Evolutionary conservation across 2,113 vertebrate genomes (phyloP), one percentile per base, ranked within the genome.

Genomic region (Macheiramphus alcinus): DNA sequence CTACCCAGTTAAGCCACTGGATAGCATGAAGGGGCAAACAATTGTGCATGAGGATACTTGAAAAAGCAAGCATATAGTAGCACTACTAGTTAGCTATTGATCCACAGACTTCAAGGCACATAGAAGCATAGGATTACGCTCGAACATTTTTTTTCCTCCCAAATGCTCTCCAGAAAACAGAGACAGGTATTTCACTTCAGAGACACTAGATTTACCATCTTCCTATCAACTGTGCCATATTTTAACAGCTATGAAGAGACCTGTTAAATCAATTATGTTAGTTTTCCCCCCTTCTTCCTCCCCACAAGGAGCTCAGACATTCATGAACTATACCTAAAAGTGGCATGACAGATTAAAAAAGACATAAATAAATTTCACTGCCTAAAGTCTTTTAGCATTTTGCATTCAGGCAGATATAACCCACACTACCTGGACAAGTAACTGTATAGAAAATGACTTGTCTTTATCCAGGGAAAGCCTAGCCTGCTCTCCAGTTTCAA

Each of bases 1-100:
- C 31, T 94, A 82, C 74, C 63, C 84, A 68, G 38, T 43, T 90
- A 73, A 67, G 38, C 83, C 96, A 95, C 96, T 88, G 80, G 96
- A 88, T 74, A 97, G 94, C 45, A 93, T 45, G 70, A 93, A 83
- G 93, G 65, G 92, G 61, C 52, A 83, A 92, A 55, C 43, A 82
- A 83, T 13, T 80, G 26, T 36, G 53, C 73, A 72, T 31, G 15
- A 65, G 42, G 26, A 55, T 45, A 62, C 25, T 13, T 48, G 34
- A 87, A 61, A 86, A 80, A 84, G 55, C 26, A 82, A 71, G 47
- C 47, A 40, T 26, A 55, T 10, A 10, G n/a, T 17, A 83, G 52
- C 27, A 34, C 16, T 66, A 3, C 36, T 53, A 29, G 31, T 52
- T 58, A 68, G 27, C 62, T 80, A 74, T 5, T 62, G 38, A 80